Percentiles rank a stretch among this genome's conserved stretches.
These are phyloP conservation scores for Panzeria rudis DNA, from an alignment of 2,888 invertebrate species.

Conservation along the genomic window DNA sequence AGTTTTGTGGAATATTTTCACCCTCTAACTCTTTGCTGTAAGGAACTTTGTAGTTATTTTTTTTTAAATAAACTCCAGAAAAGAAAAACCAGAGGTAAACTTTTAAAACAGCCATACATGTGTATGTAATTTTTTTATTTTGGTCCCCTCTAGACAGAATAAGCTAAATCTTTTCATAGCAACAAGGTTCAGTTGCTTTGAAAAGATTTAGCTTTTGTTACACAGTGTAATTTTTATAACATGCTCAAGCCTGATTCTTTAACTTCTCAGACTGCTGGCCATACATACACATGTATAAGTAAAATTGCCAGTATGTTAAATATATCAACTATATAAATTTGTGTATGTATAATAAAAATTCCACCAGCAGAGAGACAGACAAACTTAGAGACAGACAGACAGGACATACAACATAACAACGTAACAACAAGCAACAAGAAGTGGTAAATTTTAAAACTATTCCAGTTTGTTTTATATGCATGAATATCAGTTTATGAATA, in stretches of 20 bases:
- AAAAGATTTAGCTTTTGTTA: no score
- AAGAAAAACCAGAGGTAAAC: no score
- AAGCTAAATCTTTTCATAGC: no score
- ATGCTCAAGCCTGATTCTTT: background rate
- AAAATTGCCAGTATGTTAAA: background rate
- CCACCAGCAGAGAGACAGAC: conserved; percentile 1
- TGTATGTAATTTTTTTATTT: no score
- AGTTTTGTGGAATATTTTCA: no score
- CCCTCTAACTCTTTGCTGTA: no score
- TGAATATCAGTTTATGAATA: conserved; percentile 34
- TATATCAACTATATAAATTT: conserved; percentile 1
- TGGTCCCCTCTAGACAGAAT: no score
- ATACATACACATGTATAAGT: background rate
- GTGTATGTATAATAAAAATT: conserved; percentile 33
- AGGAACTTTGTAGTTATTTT: no score
- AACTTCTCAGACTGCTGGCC: background rate
- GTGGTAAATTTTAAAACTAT: conserved; percentile 59
- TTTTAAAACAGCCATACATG: no score
- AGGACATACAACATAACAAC: conserved; percentile 6
- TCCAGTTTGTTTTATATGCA: conserved; percentile 50
- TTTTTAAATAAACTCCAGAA: no score
- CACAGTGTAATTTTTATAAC: no score
- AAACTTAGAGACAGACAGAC: background rate
- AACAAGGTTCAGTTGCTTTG: no score
- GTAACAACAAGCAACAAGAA: conserved; percentile 54